Conservation (phyloP, 2,113 vertebrate species). For the Phrynocephalus versicolor region DNA sequence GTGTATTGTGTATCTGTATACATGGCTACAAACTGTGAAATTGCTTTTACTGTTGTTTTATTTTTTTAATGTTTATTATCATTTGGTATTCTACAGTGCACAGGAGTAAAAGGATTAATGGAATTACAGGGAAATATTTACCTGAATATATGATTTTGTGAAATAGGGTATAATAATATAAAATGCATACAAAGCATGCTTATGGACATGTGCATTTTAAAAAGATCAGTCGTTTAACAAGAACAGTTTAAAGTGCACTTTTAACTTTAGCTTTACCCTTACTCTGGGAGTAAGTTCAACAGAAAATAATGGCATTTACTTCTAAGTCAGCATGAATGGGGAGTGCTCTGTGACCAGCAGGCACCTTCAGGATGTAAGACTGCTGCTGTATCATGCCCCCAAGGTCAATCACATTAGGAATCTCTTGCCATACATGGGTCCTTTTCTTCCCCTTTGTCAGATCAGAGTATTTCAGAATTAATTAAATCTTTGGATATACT, state of each 20-base stretch:
- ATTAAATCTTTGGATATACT: conserved; percentile 72
- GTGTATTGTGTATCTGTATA: too few species aligned
- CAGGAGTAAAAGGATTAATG: too few species aligned
- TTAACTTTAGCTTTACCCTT: neutral
- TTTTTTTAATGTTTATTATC: too few species aligned
- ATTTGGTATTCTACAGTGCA: too few species aligned
- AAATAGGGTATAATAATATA: neutral
- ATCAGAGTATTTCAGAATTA: conserved; percentile 70
- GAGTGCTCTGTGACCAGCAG: neutral
- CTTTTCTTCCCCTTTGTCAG: conserved; percentile 56
- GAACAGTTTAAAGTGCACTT: neutral
- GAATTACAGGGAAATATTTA: too few species aligned
- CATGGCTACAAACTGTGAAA: too few species aligned
- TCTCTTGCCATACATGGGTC: conserved; percentile 60
- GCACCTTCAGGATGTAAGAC: neutral
- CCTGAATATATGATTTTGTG: neutral
- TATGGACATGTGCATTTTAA: neutral
- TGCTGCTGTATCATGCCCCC: conserved; percentile 41
- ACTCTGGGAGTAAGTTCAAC: neutral
- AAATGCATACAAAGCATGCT: neutral
- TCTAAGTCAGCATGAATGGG: neutral
- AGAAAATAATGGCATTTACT: neutral
- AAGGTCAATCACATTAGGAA: conserved; percentile 60
- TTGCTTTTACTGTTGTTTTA: too few species aligned
- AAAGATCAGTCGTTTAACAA: neutral